Evolutionary conservation across 2,797 vertebrate species (phyloP).

Genomic region (Novumbra hubbsi): DNA sequence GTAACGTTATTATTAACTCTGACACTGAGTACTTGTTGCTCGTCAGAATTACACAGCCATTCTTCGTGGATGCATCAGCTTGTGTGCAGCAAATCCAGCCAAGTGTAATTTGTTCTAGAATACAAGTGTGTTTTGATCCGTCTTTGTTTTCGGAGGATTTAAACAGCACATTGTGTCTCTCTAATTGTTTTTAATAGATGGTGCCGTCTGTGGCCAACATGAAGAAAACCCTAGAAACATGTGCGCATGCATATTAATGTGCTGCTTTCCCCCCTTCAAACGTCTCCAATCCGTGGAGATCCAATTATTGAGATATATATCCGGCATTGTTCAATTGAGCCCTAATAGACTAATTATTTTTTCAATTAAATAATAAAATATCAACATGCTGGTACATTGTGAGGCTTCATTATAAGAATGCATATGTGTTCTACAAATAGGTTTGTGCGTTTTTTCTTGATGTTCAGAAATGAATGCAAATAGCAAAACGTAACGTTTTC

Average conservation of each 20-base stretch:
- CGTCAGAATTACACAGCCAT: neutral
- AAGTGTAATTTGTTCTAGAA: constrained; percentile 72
- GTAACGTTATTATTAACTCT: constrained; percentile 28
- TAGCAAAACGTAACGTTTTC: constrained; percentile 49
- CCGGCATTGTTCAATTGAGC: constrained; percentile 71
- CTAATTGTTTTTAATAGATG: constrained; percentile 68
- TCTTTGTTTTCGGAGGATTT: constrained; percentile 68
- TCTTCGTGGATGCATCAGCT: constrained; percentile 18
- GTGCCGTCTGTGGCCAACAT: constrained; percentile 64
- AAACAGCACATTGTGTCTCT: constrained; percentile 71
- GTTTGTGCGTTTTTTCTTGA: constrained; percentile 59
- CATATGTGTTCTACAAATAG: constrained; percentile 77
- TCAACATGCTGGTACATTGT: constrained; percentile 54
- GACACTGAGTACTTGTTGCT: neutral
- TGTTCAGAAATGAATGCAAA: constrained; percentile 10
- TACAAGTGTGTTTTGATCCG: constrained; percentile 78
- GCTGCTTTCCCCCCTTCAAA: constrained; percentile 68
- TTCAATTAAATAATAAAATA: constrained; percentile 65
- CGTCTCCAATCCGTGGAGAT: constrained; percentile 72
- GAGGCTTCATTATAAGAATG: constrained; percentile 73
- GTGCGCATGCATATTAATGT: constrained; percentile 73
- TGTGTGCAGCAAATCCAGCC: constrained; percentile 60
- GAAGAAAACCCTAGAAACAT: constrained; percentile 68
- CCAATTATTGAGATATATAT: constrained; percentile 66
- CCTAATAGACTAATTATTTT: constrained; percentile 79